These are phyloP conservation scores for Microcebus jonahi DNA, from an alignment of 2,113 vertebrate genomes.

Conservation along the genomic window DNA sequence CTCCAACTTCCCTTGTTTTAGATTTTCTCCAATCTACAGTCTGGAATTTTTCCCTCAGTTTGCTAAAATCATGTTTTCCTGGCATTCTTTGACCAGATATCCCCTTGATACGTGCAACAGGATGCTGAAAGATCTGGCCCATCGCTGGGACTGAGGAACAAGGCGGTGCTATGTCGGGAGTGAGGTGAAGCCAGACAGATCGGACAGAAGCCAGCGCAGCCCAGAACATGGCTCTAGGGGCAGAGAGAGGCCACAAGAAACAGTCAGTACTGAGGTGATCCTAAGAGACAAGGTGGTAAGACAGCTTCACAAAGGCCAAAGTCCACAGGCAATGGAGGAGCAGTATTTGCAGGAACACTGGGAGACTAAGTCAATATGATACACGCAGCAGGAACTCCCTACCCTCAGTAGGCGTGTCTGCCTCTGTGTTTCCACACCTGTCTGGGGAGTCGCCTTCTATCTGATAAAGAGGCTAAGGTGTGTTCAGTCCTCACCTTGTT, in stretches of 20 bases:
- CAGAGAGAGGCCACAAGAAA: not conserved
- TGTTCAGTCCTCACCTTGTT: not conserved
- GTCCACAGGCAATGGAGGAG: not conserved
- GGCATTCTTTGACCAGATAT: constrained; percentile 12
- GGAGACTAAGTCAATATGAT: no score
- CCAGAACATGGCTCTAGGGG: not conserved
- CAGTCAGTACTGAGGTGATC: not conserved
- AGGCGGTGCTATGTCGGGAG: not conserved
- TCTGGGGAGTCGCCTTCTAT: not conserved
- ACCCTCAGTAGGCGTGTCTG: not conserved
- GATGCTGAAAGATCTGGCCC: not conserved
- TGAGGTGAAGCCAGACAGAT: not conserved
- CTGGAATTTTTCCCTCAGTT: constrained; percentile 44
- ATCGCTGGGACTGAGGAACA: rapidly evolving
- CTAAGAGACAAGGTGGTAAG: not conserved
- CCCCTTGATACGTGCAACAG: not conserved
- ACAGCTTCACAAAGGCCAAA: not conserved
- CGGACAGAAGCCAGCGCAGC: not conserved
- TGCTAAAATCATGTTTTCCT: constrained; percentile 4
- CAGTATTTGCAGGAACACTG: not conserved
- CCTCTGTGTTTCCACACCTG: not conserved
- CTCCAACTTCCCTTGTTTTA: constrained; percentile 39
- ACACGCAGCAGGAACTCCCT: rapidly evolving
- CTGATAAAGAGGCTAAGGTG: not conserved
- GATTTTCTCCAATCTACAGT: constrained; percentile 1